Evolutionary conservation across 2,888 invertebrate species (phyloP), one percentile per base, ranked within the genome.

Genomic region (Aplocera efformata): DNA sequence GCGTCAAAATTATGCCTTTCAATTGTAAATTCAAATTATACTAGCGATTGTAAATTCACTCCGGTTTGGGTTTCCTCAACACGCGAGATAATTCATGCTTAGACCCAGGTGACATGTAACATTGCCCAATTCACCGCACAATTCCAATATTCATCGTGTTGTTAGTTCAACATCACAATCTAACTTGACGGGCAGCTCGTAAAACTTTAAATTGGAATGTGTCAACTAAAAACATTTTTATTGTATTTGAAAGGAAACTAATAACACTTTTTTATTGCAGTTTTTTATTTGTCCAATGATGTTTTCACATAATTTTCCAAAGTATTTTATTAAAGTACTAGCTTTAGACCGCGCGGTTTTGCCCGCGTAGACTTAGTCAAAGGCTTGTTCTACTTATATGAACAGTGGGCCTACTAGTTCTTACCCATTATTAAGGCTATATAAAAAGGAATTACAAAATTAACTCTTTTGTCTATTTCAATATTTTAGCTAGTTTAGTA

Each of bases 81-180:
- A 55, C 58, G 51, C 50, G 53, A 54, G 52, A 57, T 57, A 57
- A 59, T 60, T 62, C 58, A 56, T 58, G 59, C 53, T 56, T 3
- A n/a, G n/a, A 58, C 64, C 56, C 43, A 30, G 41, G 55, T 56
- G 69, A 63, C 59, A 58, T 60, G 60, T 59, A 56, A 60, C 57
- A 55, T 54, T 23, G 41, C 55, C 17, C 56, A 48, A 57, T 52
- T 59, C 62, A 52, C 53, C 53, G 50, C 54, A 56, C 49, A 58
- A 56, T 55, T 52, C 43, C 50, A 55, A 53, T 49, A 56, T 56
- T 60, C 55, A 56, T 58, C 56, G 44, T 53, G 56, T 60, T 65
- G 57, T 56, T 47, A 58, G 52, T 42, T 31, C 26, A 32, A 26
- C 37, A 37, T 31, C 39, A 38, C 48, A 51, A 51, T 49, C 43